phyloP scores from a whole-genome alignment of 2,888 invertebrate genomes.

The Busseola fusca region DNA sequence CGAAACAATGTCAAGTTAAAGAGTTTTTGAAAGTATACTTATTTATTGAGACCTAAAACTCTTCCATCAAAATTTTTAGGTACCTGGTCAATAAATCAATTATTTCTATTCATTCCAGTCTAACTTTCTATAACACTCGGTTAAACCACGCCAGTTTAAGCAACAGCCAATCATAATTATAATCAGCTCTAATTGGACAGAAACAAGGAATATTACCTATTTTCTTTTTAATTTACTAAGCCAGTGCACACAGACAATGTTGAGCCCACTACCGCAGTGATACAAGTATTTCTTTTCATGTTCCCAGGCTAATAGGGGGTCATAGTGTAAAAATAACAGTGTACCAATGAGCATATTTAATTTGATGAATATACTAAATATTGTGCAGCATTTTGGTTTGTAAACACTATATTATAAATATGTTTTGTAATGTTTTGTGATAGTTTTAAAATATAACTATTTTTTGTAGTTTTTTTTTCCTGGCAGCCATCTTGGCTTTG shows the following conservation, averaged over 20 bases:
- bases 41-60: too few species aligned
- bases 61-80: too few species aligned
- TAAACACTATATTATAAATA: neutral
- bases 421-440: neutral
- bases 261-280: constrained; percentile 25
- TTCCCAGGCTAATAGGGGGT: constrained; percentile 25
- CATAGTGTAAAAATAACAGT: constrained; percentile 35
- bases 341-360: constrained; percentile 8
- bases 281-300: constrained; percentile 53
- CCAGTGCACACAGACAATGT: constrained; percentile 49
- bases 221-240: constrained; percentile 52
- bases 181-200: constrained; percentile 10
- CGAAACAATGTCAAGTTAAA: too few species aligned
- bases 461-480: neutral
- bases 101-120: too few species aligned
- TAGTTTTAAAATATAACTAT: fast-evolving
- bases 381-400: neutral
- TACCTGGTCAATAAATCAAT: too few species aligned
- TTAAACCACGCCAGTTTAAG: too few species aligned
- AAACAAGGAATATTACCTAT: constrained; percentile 8
- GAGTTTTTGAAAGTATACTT: too few species aligned
- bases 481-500: too few species aligned
- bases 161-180: neutral
- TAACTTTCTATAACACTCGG: too few species aligned
- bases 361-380: neutral